A percentile compares a stretch with the other conserved stretches of the same genome.
These are phyloP conservation scores for Aphis craccivora DNA, from an alignment of 1,140 invertebrate genomes.

Conservation along the genomic window DNA sequence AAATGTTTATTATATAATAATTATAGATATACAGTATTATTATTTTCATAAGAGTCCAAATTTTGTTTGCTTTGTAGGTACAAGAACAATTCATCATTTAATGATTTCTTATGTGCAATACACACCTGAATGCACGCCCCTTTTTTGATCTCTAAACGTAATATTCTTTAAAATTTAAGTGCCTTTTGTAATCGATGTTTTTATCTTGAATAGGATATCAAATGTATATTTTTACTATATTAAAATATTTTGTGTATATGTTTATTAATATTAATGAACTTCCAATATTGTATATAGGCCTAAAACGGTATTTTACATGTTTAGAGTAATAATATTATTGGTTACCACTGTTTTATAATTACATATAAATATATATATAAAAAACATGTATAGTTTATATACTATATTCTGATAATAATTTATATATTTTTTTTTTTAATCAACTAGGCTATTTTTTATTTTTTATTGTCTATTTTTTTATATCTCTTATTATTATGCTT, in stretches of 20 bases:
- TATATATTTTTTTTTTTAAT: constrained; percentile 18
- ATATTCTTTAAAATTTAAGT: constrained; percentile 42
- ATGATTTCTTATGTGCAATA: neutral
- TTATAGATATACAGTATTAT: neutral
- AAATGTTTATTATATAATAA: neutral
- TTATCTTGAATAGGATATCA: neutral
- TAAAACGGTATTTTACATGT: constrained; percentile 17
- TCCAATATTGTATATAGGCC: neutral
- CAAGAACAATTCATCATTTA: neutral
- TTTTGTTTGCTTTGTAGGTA: neutral
- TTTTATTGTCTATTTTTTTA: constrained; percentile 35
- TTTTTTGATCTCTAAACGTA: constrained; percentile 46
- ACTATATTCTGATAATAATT: constrained; percentile 36
- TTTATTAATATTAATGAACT: constrained; percentile 9
- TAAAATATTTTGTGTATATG: neutral
- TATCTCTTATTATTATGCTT: constrained; percentile 36
- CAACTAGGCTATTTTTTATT: constrained; percentile 22
- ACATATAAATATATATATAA: neutral
- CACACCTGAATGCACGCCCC: neutral
- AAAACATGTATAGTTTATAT: neutral
- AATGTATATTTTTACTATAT: constrained; percentile 4
- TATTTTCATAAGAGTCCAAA: neutral
- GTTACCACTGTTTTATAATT: constrained; percentile 55
- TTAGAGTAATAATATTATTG: constrained; percentile 45
- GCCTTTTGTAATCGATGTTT: constrained; percentile 31